phyloP scores from a whole-genome alignment of 2,888 invertebrate species.

The Drosophila ezoana region DNA sequence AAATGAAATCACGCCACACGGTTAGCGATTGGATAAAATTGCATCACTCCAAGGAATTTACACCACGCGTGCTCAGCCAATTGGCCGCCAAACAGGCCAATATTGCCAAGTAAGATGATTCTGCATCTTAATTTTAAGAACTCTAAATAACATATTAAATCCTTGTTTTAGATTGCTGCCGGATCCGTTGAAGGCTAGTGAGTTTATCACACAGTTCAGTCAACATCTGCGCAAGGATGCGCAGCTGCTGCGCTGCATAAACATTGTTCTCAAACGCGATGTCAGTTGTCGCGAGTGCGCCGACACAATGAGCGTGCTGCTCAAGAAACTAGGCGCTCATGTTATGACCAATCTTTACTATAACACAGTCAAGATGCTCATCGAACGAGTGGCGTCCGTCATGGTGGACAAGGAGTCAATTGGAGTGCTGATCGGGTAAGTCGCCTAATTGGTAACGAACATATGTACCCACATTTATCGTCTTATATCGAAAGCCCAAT shows the following conservation, averaged over 20 bases:
- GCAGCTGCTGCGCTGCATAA: conserved; percentile 91
- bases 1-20: conserved; percentile 91
- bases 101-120: conserved; percentile 83
- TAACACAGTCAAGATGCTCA: conserved; percentile 96
- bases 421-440: conserved; percentile 88
- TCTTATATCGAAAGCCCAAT: conserved; percentile 1
- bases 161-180: conserved; percentile 89
- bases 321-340: conserved; percentile 97
- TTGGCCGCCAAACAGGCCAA: conserved; percentile 87
- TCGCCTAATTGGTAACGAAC: not conserved
- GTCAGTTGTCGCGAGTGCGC: conserved; percentile 98
- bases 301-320: conserved; percentile 92
- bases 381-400: conserved; percentile 97
- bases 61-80: conserved; percentile 90
- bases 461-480: not conserved
- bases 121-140: not conserved
- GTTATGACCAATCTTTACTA: conserved; percentile 98
- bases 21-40: conserved; percentile 95
- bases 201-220: conserved; percentile 94
- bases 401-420: conserved; percentile 97
- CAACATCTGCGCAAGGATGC: conserved; percentile 91
- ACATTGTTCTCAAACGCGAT: conserved; percentile 93
- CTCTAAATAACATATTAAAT: not conserved
- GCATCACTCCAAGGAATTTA: conserved; percentile 89
- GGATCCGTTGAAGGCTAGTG: conserved; percentile 95